Evolutionary conservation across 2,797 vertebrate genomes (phyloP).

Genomic region (Varecia variegata): DNA sequence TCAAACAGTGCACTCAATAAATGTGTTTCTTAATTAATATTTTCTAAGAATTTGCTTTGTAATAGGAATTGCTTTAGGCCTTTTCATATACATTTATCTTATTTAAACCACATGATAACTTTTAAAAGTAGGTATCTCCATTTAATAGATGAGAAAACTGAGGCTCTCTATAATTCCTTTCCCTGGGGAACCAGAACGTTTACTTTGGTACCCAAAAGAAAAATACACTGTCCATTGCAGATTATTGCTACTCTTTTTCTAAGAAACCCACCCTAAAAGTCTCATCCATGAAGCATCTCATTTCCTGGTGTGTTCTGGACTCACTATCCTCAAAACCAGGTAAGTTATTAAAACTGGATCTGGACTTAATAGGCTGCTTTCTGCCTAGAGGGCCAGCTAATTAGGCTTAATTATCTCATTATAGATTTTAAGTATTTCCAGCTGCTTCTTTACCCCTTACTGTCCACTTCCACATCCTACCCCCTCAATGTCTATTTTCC

Average conservation of each 20-base stretch:
- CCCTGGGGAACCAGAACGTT: background rate
- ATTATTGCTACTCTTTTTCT: background rate
- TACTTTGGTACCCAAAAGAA: background rate
- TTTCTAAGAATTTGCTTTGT: background rate
- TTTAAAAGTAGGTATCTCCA: constrained; percentile 21
- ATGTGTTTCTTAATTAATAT: background rate
- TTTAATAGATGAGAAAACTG: constrained; percentile 48
- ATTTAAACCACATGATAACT: background rate
- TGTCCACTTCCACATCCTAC: constrained; percentile 16
- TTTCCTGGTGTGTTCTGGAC: constrained; percentile 52
- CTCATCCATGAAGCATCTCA: background rate
- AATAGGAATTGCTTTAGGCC: background rate
- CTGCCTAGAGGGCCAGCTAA: constrained; percentile 78
- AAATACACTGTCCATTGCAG: background rate
- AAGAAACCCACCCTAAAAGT: background rate
- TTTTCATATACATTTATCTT: background rate
- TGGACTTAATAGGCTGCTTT: constrained; percentile 76
- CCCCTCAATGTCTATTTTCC: constrained; percentile 20
- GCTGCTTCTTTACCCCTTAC: constrained; percentile 72
- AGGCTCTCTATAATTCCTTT: constrained; percentile 18
- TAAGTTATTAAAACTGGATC: constrained; percentile 75
- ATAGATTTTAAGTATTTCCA: constrained; percentile 77
- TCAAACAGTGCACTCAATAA: background rate
- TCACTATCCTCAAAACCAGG: constrained; percentile 67
- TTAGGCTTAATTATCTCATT: constrained; percentile 82